Conservation (phyloP, 92 coral and sea anemone species). For the Bergia puertoricense region DNA sequence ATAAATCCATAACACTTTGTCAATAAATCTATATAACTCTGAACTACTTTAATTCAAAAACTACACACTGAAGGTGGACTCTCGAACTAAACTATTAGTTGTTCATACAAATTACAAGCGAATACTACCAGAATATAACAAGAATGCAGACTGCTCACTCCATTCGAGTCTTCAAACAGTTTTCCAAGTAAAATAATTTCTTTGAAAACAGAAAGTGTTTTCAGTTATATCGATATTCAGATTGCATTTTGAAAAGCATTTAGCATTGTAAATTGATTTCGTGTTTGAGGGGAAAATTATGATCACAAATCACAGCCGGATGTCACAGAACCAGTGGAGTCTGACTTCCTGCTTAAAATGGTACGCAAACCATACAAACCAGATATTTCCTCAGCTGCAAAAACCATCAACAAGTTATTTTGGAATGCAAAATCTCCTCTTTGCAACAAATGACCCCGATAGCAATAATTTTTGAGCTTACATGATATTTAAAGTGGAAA, state of each 20-base stretch:
- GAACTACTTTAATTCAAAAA: background rate
- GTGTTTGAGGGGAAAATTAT: background rate
- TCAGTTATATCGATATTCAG: background rate
- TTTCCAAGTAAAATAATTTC: background rate
- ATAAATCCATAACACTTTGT: background rate
- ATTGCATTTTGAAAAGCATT: background rate
- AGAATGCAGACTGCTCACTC: background rate
- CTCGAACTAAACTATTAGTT: background rate
- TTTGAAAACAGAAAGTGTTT: too few species aligned
- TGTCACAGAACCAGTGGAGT: background rate
- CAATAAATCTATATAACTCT: background rate
- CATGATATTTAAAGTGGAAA: conserved; percentile 26
- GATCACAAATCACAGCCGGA: conserved; percentile 37
- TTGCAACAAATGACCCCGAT: conserved; percentile 1
- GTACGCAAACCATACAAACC: conserved; percentile 24
- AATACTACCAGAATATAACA: background rate
- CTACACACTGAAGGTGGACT: background rate
- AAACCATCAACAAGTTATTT: conserved; percentile 12
- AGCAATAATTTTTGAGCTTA: background rate
- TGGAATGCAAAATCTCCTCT: conserved; percentile 12
- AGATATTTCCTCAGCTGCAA: background rate
- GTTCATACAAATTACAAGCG: background rate
- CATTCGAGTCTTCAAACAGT: background rate
- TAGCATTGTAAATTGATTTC: conserved; percentile 7
- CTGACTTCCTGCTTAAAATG: conserved; percentile 34